These are phyloP conservation scores for Papilio elwesi DNA, from an alignment of 2,888 invertebrate species.

Conservation along the genomic window DNA sequence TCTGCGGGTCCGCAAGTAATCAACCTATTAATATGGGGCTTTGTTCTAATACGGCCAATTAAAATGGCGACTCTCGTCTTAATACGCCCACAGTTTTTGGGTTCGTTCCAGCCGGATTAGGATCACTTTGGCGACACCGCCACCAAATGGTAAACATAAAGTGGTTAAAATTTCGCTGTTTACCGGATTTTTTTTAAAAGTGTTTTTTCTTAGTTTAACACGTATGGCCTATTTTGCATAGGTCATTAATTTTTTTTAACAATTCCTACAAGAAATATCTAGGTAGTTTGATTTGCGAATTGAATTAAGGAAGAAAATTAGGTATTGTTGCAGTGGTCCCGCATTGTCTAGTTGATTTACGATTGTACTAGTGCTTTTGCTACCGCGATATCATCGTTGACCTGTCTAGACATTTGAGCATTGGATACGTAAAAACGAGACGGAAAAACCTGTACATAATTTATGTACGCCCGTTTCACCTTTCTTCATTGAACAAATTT, in stretches of 20 bases:
- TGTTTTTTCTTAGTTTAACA: no score
- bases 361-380: no score
- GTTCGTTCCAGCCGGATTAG: constrained; percentile 78
- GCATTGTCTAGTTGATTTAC: no score
- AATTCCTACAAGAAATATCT: no score
- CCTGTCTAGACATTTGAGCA: not conserved
- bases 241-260: no score
- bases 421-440: not conserved
- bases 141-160: constrained; percentile 52
- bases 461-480: not conserved
- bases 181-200: not conserved
- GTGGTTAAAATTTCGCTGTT: constrained; percentile 32
- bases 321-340: no score
- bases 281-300: no score
- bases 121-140: constrained; percentile 62
- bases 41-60: constrained; percentile 80
- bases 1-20: constrained; percentile 74
- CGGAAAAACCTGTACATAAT: not conserved
- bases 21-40: constrained; percentile 83
- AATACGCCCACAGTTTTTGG: constrained; percentile 82
- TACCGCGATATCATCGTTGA: no score
- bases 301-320: no score
- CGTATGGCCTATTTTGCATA: no score
- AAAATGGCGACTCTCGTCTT: constrained; percentile 79
- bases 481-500: constrained; percentile 24